Evolutionary conservation across 2,113 vertebrate species (phyloP).

Genomic region (Corapipo altera): DNA sequence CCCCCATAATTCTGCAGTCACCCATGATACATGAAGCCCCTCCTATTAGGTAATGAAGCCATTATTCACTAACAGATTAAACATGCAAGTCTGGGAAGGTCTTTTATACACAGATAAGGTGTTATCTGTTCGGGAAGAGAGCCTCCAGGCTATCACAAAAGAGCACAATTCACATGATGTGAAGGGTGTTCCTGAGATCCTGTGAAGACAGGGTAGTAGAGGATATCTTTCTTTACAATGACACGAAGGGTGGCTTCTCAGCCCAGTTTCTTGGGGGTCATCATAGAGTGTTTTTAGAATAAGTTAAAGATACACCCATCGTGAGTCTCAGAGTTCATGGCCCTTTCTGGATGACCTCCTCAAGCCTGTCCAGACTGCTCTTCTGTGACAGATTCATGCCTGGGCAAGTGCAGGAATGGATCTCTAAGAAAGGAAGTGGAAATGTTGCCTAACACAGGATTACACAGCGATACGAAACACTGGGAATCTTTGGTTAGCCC

Average conservation of each 20-base stretch:
- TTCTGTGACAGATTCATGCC: neutral
- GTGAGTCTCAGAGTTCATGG: neutral
- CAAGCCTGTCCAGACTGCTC: neutral
- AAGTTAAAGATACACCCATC: neutral
- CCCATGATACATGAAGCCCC: neutral
- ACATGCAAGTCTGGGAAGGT: neutral
- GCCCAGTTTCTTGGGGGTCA: neutral
- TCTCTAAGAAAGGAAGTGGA: neutral
- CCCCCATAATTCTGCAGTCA: neutral
- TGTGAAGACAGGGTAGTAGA: neutral
- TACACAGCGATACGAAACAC: accelerated
- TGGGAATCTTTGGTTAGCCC: neutral
- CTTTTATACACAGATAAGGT: slow-evolving; percentile 1
- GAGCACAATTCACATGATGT: neutral
- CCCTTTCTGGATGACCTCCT: neutral
- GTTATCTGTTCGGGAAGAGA: neutral
- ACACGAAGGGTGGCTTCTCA: neutral
- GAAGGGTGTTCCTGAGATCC: neutral
- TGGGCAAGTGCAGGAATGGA: neutral
- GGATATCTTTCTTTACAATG: neutral
- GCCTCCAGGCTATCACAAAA: neutral
- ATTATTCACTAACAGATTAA: slow-evolving; percentile 9
- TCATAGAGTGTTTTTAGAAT: neutral
- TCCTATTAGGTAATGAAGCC: neutral
- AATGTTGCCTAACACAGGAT: neutral